Evolutionary conservation across 1,140 invertebrate species (phyloP), one percentile per base, ranked within the genome.

Genomic region (Sinonovacula constricta): DNA sequence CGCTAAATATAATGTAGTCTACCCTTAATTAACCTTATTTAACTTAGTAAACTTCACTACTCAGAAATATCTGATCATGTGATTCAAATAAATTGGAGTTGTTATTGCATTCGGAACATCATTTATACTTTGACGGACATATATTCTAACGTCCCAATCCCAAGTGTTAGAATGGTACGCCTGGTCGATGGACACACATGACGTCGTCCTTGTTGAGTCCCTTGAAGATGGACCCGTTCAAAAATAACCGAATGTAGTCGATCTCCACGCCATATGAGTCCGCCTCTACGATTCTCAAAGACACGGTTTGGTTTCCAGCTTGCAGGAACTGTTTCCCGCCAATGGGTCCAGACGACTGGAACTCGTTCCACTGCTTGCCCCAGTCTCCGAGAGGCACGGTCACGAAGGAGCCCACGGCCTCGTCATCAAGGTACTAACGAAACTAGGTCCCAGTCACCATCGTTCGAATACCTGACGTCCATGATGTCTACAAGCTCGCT

Each of bases 381-480:
- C 56, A 74, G 0, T 39, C 33, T 56, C 24, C 68, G 7, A 39
- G 53, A 15, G 39, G 24, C 18, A 14, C 10, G 12, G 79, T 74
- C 30, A 49, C 33, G 28, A 80, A 74, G 2, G 36, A 12, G 3
- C 70, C 79, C 2, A 80, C 24, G n/a, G 59, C 39, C 15, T 54
- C 22, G 33, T 36, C 76, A 54, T 82, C 66, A 34, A 80, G 39
- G n/a, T n/a, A 30, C 49, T 0, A 82, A 26, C 2, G 65, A 65
- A 24, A 82, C 59, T 14, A 18, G 51, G 28, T 82, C 77, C n/a
- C 56, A n/a, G 22, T 53, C 80, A 15, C 80, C 80, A 59, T 82
- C 80, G 45, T 82, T 82, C 14, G 81, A 82, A 59, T 80, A 82
- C 14, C 81, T 54, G 24, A 82, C 67, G 36, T 80, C 71, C n/a